Evolutionary conservation across 1,140 invertebrate species (phyloP).

Genomic region (Papilio aristodemus): DNA sequence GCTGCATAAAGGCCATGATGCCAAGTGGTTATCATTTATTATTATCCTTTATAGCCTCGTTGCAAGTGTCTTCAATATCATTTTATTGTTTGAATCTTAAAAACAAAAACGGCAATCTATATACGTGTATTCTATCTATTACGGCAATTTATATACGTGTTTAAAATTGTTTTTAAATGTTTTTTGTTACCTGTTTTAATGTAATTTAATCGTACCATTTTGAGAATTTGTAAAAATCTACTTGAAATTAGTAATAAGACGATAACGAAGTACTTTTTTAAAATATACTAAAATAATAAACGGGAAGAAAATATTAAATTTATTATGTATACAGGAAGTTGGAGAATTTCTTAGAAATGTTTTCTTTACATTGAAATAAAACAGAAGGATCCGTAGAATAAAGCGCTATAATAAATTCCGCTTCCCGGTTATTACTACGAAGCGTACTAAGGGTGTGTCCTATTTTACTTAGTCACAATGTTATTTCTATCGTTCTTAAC

Average conservation of each 20-base stretch:
- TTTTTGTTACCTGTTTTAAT: neutral
- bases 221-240: too few relatives aligned
- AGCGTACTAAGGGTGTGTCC: conserved; percentile 2
- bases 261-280: too few relatives aligned
- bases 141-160: neutral
- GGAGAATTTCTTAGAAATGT: neutral
- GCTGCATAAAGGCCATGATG: conserved; percentile 22
- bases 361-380: conserved; percentile 20
- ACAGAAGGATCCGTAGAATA: conserved; percentile 3
- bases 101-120: too few relatives aligned
- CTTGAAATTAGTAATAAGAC: too few relatives aligned
- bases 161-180: neutral
- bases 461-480: conserved; percentile 12
- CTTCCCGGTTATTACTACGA: conserved; percentile 4
- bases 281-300: neutral
- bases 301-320: neutral
- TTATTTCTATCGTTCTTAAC: neutral
- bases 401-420: conserved; percentile 8
- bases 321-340: neutral
- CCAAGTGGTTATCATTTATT: conserved; percentile 27
- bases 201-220: too few relatives aligned
- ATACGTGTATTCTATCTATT: too few relatives aligned
- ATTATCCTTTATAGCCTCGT: conserved; percentile 16
- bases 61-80: neutral
- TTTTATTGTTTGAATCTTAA: too few relatives aligned